These are phyloP conservation scores for Odontocerum albicorne DNA, from an alignment of 2,888 invertebrate species.

Conservation along the genomic window DNA sequence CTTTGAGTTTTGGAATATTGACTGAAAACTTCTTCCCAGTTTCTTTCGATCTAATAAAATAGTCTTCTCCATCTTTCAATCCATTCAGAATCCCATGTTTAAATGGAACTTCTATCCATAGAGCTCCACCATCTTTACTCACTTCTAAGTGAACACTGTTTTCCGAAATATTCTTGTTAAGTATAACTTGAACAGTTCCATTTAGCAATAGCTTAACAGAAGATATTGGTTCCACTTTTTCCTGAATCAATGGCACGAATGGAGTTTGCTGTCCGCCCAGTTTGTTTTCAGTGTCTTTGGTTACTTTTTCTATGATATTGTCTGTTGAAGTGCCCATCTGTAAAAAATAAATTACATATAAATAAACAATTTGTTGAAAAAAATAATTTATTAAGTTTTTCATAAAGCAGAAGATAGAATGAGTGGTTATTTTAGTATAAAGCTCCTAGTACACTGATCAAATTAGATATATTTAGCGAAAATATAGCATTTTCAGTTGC, in stretches of 20 bases:
- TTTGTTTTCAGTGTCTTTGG: constrained; percentile 20
- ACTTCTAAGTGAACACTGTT: constrained; percentile 51
- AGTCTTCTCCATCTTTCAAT: constrained; percentile 51
- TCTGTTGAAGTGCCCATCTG: neutral
- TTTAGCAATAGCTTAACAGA: constrained; percentile 54
- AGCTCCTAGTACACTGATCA: too few relatives aligned
- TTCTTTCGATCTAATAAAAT: constrained; percentile 53
- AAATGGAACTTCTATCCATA: constrained; percentile 48
- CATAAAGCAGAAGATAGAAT: too few relatives aligned
- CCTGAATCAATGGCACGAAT: constrained; percentile 44
- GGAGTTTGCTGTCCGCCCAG: constrained; percentile 19
- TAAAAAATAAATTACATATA: neutral
- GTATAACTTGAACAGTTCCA: constrained; percentile 53
- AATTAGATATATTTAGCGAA: too few relatives aligned
- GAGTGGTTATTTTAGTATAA: too few relatives aligned
- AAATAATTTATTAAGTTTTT: too few relatives aligned
- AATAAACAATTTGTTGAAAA: too few relatives aligned
- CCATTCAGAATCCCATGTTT: constrained; percentile 51
- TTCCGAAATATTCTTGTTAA: constrained; percentile 47
- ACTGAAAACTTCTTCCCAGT: constrained; percentile 55
- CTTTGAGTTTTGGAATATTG: constrained; percentile 35
- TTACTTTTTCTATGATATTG: neutral
- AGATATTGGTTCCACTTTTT: constrained; percentile 48
- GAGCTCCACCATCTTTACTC: constrained; percentile 49
- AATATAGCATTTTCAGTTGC: too few relatives aligned